Base-by-base conservation (phyloP, 2,888 invertebrate species). In the Allacma fusca region DNA sequence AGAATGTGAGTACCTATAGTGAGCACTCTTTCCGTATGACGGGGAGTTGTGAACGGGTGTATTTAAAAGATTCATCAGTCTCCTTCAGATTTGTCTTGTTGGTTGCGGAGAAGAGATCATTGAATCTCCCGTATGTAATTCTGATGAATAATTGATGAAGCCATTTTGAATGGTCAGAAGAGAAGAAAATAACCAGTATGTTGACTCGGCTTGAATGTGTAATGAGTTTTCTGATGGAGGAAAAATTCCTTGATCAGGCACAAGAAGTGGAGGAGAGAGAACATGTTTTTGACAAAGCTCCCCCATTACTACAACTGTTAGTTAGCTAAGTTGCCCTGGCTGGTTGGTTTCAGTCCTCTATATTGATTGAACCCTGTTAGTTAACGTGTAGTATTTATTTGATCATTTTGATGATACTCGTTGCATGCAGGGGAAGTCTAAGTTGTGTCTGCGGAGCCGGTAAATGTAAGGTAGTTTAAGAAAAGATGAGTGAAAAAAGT, bases 81-180 rank as follows among this genome's bases (percentile, higher is more conserved):
- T 43, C 13, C 24, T 16, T 23, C 68, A 68, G n/a, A 13, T 68
- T 24, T 70, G 24, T 70, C n/a, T 21, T 44, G 19, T 70, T 24
- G 13, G 24, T 26, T 70, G 50, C 24, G 70, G 28, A 50, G 43
- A 21, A 50, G 43, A 21, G 75, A 75, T 75, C 75, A 75, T 75
- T 75, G 75, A 75, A 75, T 75, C 68, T 68, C 69, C 59, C 34
- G 57, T 44, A 75, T 68, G 75, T 57, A 75, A 68, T 75, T 69
- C 50, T 59, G 75, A 75, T 75, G 75, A 75, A 75, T 75, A 75
- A 68, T 75, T 75, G 75, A 75, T 75, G 75, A 75, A 75, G 68
- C 69, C 75, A 75, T 75, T 59, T 67, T 50, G 69, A 69, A 75
- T 69, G 69, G 59, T 65, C 28, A 64, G 74, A 65, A 50, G 65